A percentile compares a stretch with the other conserved stretches of the same genome.
Conservation (phyloP, 2,888 invertebrate species). For the Pristionchus maxplancki region DNA sequence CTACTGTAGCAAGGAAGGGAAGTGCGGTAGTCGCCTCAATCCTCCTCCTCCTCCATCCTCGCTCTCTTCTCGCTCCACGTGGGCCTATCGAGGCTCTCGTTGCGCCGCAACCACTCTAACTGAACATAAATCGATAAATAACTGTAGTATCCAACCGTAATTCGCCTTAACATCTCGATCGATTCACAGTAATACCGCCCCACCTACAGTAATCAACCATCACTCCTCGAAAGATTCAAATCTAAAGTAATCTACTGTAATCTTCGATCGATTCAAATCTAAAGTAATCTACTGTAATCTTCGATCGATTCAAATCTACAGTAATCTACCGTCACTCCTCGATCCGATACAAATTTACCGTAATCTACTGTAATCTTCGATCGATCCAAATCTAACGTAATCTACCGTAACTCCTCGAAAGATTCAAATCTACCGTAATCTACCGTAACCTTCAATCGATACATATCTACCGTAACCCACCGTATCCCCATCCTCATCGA, state of each 20-base stretch:
- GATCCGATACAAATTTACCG: background rate
- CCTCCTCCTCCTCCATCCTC: background rate
- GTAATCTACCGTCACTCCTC: background rate
- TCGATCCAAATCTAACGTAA: no score
- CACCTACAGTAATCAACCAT: no score
- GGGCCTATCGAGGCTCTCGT: background rate
- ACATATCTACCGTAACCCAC: background rate
- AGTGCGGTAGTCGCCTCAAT: background rate
- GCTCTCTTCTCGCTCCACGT: background rate
- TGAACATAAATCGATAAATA: background rate
- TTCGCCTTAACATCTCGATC: no score
- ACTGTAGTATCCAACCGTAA: no score
- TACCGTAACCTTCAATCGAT: background rate
- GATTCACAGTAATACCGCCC: no score
- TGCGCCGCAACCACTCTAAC: background rate
- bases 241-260: no score
- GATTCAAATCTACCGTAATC: background rate
- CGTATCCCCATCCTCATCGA: background rate
- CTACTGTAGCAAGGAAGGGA: no score
- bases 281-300: no score
- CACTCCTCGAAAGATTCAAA: no score
- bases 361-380: no score
- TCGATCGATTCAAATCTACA: no score
- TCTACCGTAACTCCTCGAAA: background rate
- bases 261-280: no score